phyloP scores from a whole-genome alignment of 2,113 vertebrate species.

The Cyanoderma ruficeps region DNA sequence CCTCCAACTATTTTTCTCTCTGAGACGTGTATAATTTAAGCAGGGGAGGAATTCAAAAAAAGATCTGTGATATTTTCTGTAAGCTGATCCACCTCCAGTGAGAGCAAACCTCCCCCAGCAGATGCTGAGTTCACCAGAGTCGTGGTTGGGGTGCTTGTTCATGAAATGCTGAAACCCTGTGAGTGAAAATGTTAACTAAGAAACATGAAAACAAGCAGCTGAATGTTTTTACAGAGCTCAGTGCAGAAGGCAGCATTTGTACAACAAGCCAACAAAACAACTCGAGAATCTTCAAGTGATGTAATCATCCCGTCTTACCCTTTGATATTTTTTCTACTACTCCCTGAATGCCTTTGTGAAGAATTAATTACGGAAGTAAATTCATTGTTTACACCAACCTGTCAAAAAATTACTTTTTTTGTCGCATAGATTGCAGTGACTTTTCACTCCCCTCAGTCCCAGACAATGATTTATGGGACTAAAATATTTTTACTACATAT shows the following conservation, averaged over 20 bases:
- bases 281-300: not conserved
- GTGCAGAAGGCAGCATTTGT: conserved; percentile 29
- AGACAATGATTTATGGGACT: not conserved
- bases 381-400: not conserved
- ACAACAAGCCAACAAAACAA: not conserved
- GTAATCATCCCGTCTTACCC: not conserved
- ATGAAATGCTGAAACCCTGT: conserved; percentile 11
- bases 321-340: not conserved
- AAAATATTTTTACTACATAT: not conserved
- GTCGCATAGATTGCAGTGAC: not conserved
- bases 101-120: not conserved
- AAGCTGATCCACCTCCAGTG: not conserved
- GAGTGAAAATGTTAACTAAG: conserved; percentile 39
- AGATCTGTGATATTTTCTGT: not conserved
- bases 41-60: not conserved
- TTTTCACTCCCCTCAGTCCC: not conserved
- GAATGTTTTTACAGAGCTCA: not conserved
- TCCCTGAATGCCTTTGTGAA: not conserved
- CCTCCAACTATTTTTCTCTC: not conserved
- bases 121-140: not conserved
- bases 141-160: conserved; percentile 18
- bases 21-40: not conserved
- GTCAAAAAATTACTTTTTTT: not conserved
- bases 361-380: not conserved
- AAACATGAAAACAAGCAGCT: conserved; percentile 29